Base-by-base conservation (phyloP, 64 coral and sea anemone genomes). In the Montipora efflorescens region DNA sequence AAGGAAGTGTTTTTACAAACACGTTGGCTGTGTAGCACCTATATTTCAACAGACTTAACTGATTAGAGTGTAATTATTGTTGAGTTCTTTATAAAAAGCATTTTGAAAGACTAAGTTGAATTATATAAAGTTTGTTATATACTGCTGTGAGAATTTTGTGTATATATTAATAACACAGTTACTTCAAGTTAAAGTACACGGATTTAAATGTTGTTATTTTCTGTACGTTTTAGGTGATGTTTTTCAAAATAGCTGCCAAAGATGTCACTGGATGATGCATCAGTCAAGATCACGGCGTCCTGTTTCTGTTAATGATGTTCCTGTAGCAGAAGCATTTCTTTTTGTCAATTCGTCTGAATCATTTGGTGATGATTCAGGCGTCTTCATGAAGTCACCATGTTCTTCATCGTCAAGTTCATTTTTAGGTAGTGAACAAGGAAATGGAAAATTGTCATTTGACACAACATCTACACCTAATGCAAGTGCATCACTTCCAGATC, bases 341-440 rank as follows among this genome's bases (percentile, higher is more conserved):
- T 14, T 5, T 6, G 19, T 20, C 0, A 12, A 47, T 69, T 14
- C 64, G 14, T 18, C 76, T 82, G 51, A 82, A 64, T 82, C 55
- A 45, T 62, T 16, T 47, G 23, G 25, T 64, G 5, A 46, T 4
- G 13, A 86, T 15, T 72, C 64, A 21, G 66, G 64, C 12, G 28
- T 86, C 12, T 86, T 86, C 9, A 18, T 21, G 9, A 3, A 45
- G 3, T 86, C 66, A 72, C 47, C 19, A 4, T 5, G 8, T 5
- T 86, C 28, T 36, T 36, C 82, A 70, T 48, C 59, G 9, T 57
- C 78, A 57, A 68, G 81, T 83, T 83, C 81, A 83, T 47, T 67
- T 66, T 66, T 59, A 61, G 46, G 28, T 8, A n/a, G 23, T 71
- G 82, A 86, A 57, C 6, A 6, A 71, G 16, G 19, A 71, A 51